These are phyloP conservation scores for Hesperophylax magnus DNA, from an alignment of 1,140 invertebrate species.

Conservation along the genomic window DNA sequence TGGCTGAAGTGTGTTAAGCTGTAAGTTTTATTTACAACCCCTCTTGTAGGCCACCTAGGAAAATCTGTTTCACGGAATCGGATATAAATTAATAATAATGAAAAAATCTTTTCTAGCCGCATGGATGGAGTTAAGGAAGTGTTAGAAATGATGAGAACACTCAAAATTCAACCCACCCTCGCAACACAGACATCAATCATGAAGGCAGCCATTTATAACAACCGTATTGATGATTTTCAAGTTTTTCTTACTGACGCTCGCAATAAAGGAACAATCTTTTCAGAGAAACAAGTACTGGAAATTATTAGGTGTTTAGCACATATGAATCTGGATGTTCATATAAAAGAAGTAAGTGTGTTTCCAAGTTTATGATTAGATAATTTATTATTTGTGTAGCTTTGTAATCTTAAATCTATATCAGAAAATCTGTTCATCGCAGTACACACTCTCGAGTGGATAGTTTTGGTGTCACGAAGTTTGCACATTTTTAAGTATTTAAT, in stretches of 20 bases:
- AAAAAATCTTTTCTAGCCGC: constrained; percentile 1
- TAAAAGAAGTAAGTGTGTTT: constrained; percentile 60
- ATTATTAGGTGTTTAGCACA: constrained; percentile 67
- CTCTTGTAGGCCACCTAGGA: too few relatives aligned
- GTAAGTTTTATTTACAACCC: too few relatives aligned
- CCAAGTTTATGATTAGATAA: neutral
- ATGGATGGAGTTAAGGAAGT: constrained; percentile 57
- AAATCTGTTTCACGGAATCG: too few relatives aligned
- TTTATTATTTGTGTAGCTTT: constrained; percentile 4
- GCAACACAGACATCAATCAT: constrained; percentile 69
- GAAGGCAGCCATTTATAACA: constrained; percentile 67
- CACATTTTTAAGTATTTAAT: too few relatives aligned
- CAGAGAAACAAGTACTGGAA: constrained; percentile 68
- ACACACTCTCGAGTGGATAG: neutral
- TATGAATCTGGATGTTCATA: constrained; percentile 58
- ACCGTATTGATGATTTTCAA: constrained; percentile 65
- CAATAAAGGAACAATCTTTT: constrained; percentile 60
- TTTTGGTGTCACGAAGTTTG: too few relatives aligned
- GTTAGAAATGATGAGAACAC: constrained; percentile 70
- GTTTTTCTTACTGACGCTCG: constrained; percentile 60
- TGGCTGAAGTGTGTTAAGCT: too few relatives aligned
- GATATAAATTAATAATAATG: too few relatives aligned
- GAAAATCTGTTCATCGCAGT: neutral
- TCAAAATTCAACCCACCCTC: constrained; percentile 65
- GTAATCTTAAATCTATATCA: neutral